Conservation (phyloP, 2,797 vertebrate species). For the Chelon auratus region DNA sequence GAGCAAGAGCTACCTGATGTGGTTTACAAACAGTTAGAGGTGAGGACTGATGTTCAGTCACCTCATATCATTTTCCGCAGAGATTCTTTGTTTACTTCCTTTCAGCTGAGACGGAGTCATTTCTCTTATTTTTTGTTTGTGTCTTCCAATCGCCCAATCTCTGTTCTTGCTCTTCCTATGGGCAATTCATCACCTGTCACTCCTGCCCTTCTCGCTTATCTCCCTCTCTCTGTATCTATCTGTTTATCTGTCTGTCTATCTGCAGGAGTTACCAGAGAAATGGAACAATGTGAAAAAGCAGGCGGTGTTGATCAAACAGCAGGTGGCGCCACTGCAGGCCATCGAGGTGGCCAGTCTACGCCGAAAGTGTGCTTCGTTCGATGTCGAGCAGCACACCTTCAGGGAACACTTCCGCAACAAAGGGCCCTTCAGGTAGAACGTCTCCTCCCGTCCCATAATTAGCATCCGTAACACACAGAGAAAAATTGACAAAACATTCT, state of each 20-base stretch:
- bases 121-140: slow-evolving; percentile 33
- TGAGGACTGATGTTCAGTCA: slow-evolving; percentile 60
- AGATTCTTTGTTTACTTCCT: slow-evolving; percentile 13
- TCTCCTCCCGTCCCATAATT: neutral
- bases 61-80: slow-evolving; percentile 9
- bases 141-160: slow-evolving; percentile 14
- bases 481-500: neutral
- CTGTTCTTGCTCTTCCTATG: slow-evolving; percentile 17
- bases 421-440: slow-evolving; percentile 90
- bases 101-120: slow-evolving; percentile 12
- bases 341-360: slow-evolving; percentile 87
- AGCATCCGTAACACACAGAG: no score
- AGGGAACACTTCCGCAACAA: slow-evolving; percentile 86
- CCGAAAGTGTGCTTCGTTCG: slow-evolving; percentile 86
- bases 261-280: slow-evolving; percentile 93
- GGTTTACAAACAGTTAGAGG: slow-evolving; percentile 91
- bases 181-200: slow-evolving; percentile 40
- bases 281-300: slow-evolving; percentile 92
- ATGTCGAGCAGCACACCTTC: slow-evolving; percentile 87
- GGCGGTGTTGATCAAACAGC: slow-evolving; percentile 87
- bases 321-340: slow-evolving; percentile 92
- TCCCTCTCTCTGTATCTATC: slow-evolving; percentile 15
- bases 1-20: slow-evolving; percentile 90
- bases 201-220: slow-evolving; percentile 11
- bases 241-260: slow-evolving; percentile 4